These are phyloP conservation scores for Pterocles orientalis DNA, from an alignment of 2,113 vertebrate species.

Conservation along the genomic window DNA sequence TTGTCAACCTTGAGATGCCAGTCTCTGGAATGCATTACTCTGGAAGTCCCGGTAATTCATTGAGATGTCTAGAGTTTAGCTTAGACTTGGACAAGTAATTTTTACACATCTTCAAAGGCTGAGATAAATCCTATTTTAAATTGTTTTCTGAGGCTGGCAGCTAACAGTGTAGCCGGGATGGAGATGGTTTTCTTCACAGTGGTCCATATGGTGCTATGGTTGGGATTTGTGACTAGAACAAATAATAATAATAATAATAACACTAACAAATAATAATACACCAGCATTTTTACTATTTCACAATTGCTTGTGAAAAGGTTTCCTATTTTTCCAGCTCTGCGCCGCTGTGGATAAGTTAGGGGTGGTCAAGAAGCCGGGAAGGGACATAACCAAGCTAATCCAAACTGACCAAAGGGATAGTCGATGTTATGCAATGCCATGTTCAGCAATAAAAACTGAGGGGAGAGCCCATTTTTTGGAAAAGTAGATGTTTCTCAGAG, in stretches of 20 bases:
- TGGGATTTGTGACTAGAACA: not conserved
- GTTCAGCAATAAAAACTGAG: not conserved
- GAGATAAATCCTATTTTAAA: not conserved
- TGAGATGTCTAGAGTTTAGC: not conserved
- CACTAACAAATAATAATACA: no score
- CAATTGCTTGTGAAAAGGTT: not conserved
- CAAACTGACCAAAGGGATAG: not conserved
- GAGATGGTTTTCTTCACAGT: not conserved
- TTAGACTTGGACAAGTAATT: not conserved
- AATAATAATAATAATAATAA: no score
- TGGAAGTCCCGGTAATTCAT: not conserved
- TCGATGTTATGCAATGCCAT: not conserved
- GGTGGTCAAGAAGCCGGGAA: not conserved
- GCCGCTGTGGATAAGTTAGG: accelerated
- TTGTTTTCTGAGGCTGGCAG: not conserved
- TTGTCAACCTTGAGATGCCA: not conserved
- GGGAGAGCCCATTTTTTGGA: accelerated
- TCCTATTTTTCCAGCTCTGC: not conserved
- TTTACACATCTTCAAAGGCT: not conserved
- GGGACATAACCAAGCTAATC: not conserved
- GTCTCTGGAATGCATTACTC: not conserved
- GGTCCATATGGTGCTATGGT: not conserved
- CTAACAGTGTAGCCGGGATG: not conserved
- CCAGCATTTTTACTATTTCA: not conserved
- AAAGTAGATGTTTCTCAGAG: not conserved